phyloP scores from a whole-genome alignment of 2,113 vertebrate genomes.

The Orthonyx spaldingii region DNA sequence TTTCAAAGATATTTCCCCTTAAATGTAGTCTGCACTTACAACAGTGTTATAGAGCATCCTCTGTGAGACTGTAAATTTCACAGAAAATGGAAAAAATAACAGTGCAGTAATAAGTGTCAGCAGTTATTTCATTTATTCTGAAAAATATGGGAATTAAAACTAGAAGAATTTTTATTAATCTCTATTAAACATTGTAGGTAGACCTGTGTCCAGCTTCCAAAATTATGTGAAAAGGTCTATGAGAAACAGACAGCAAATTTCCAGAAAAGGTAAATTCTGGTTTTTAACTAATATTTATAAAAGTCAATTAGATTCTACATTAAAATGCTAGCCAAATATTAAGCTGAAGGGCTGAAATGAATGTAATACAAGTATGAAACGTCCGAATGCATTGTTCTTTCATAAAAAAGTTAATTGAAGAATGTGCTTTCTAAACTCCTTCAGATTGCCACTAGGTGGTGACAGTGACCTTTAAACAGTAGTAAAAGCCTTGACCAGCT shows the following conservation, averaged over 20 bases:
- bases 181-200: neutral
- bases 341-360: neutral
- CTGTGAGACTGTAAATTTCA: neutral
- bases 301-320: neutral
- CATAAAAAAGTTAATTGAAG: neutral
- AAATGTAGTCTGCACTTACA: neutral
- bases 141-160: neutral
- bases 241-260: neutral
- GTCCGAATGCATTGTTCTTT: rapidly evolving
- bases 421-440: neutral
- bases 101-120: neutral
- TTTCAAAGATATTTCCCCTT: neutral
- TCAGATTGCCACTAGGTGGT: constrained; percentile 30
- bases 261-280: neutral
- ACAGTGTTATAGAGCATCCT: neutral
- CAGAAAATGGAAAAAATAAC: neutral
- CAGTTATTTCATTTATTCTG: neutral
- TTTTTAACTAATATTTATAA: neutral
- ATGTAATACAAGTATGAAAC: neutral
- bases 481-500: neutral
- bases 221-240: neutral
- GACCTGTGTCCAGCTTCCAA: neutral
- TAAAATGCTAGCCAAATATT: neutral
- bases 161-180: neutral
- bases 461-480: neutral